Evolutionary conservation across 2,797 vertebrate genomes (phyloP), one percentile per base, ranked within the genome.

Genomic region (Lophius americanus): DNA sequence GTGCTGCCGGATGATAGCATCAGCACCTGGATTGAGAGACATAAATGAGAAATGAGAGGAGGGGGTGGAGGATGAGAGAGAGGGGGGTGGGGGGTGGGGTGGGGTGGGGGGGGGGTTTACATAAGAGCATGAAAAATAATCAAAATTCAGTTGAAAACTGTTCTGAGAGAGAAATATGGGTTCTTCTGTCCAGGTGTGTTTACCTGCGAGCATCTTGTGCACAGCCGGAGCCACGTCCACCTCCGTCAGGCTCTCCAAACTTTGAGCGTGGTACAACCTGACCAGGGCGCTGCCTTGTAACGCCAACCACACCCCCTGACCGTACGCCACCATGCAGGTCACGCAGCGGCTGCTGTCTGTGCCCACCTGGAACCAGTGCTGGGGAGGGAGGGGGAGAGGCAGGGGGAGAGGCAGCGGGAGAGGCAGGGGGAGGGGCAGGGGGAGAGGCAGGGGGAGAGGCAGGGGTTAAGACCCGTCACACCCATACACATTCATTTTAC

Each of bases 151-250:
- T 13, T 36, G 1, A 8, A 12, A 4, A 23, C 23, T 23, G 23
- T 23, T 23, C 23, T 23, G 23, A 23, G 23, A 23, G 23, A 23
- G 1, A 23, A 23, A 23, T 23, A 23, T 23, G 23, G 23, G 23
- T 23, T 23, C 23, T 32, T 2, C 1, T 43, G 32, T 13, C 13
- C 36, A 39, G 37, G 11, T 49, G 46, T 49, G 12, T 67, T 85
- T 86, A 98, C 98, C 97, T 78, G 98, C 97, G 0, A 99, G 93
- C 98, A 99, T 99, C 92, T 98, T 98, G 92, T 99, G 97, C 64
- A 99, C 98, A 0, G 97, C 96, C 0, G 98, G 96, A 0, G 97
- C 98, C 84, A 99, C 93, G 0, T 99, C 98, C 0, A 98, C 97
- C 82, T 99, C 97, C 0, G 94, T 94, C 89, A 99, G 89, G 87